Evolutionary conservation across 2,113 vertebrate species (phyloP), one percentile per base, ranked within the genome.

Genomic region (Ranitomeya imitator): DNA sequence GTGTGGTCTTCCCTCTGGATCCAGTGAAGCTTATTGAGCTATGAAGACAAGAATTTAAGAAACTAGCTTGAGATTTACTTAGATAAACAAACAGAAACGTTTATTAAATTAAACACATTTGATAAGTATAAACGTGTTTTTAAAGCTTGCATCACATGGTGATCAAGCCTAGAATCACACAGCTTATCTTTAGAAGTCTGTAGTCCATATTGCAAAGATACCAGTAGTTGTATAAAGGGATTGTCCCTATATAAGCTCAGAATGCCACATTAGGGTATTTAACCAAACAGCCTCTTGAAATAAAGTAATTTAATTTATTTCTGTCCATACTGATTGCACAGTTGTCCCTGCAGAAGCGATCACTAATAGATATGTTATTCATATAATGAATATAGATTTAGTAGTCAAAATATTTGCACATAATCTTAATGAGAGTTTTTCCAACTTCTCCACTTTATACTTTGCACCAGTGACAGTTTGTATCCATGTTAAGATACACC

Each of bases 1-100:
- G 52, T 71, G 14, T 23, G 55, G 74, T 10, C 61, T 81, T 80
- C 77, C 77, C 85, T 79, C 81, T 67, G 61, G 61, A 54, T 55
- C 51, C 51, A 21, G 23, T 67, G 21, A 69, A 86, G 7, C 21
- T 69, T 55, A 69, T 15, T 13, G 63, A 16, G 16, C 59, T 65
- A 10, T 61, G 79, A 81, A 78, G 45, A n/a, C 51, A 11, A 11
- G 51, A n/a, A n/a, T 23, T 79, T 55, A 23, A 57, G n/a, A 57
- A 79, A 79, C 52, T 23, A 57, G 13, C 3, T 79, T 79, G 52
- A 55, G n/a, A 0, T 74, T 54, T 45, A 0, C 52, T 79, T 23
- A 55, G 23, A 60, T 31, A 59, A 80, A 60, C 52, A 57, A 54
- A 19, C 37, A 51, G 6, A 45, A 59, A 31, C 7, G 31, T 59